Percentiles rank a stretch among this genome's conserved stretches.
These are phyloP conservation scores for Hydractinia echinata DNA, from an alignment of 30 jellyfish, hydroid and myxozoan species.

Conservation along the genomic window DNA sequence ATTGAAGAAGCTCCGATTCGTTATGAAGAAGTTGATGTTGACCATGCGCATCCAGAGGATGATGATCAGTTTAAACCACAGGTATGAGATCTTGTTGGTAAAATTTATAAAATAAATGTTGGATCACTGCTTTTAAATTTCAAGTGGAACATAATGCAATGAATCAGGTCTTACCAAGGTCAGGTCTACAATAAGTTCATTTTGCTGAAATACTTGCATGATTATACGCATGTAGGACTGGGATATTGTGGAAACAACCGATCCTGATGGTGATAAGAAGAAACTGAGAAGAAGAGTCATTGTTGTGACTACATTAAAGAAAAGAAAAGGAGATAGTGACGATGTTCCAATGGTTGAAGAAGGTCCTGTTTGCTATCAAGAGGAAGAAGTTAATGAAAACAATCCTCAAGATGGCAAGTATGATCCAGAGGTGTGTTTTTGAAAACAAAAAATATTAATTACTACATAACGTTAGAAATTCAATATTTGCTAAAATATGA, in stretches of 20 bases:
- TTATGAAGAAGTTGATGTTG: conserved; percentile 59
- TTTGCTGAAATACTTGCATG: background rate
- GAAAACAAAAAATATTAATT: no score
- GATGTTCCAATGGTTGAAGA: background rate
- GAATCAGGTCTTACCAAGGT: no score
- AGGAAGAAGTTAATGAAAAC: conserved; percentile 3
- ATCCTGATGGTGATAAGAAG: conserved; percentile 55
- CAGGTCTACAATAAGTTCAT: no score
- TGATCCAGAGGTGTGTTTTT: background rate
- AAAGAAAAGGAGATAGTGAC: background rate
- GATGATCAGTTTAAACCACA: background rate
- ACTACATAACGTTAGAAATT: no score
- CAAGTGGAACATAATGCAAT: no score
- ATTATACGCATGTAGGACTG: conserved; percentile 44
- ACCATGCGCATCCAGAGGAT: conserved; percentile 32
- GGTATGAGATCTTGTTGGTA: no score
- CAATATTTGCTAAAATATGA: no score
- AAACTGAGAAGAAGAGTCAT: conserved; percentile 31
- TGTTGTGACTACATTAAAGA: background rate
- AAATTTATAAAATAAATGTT: no score
- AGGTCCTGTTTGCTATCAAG: conserved; percentile 20
- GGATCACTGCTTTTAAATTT: no score
- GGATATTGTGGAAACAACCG: conserved; percentile 46
- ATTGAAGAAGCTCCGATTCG: conserved; percentile 29
- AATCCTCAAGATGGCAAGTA: no score